Conservation (phyloP, 2,888 invertebrate species). For the Sipha maydis region DNA sequence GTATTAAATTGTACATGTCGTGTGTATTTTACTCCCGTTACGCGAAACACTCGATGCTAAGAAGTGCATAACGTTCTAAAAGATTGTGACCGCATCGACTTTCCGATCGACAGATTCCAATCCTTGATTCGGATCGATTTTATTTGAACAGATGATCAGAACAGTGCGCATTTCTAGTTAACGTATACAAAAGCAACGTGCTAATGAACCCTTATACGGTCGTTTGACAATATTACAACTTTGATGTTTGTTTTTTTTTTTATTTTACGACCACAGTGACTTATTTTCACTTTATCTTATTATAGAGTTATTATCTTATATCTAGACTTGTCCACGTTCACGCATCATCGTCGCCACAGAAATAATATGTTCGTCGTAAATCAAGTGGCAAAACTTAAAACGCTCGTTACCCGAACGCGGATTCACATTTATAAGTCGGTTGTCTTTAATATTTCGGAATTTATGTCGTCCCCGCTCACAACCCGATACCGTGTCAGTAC, state of each 20-base stretch:
- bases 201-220: neutral
- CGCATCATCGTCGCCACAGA: neutral
- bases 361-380: neutral
- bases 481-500: neutral
- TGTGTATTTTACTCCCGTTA: too few species aligned
- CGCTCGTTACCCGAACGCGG: neutral
- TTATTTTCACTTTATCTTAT: neutral
- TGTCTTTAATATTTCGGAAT: slow-evolving; percentile 15
- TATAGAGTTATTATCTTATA: neutral
- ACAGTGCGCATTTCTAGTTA: neutral
- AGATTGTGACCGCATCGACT: neutral
- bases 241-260: neutral
- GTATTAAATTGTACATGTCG: too few species aligned
- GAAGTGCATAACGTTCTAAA: neutral
- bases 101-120: neutral
- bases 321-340: neutral
- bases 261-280: neutral
- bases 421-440: neutral
- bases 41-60: neutral
- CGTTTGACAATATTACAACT: neutral
- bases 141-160: neutral
- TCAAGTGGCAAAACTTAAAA: neutral
- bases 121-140: neutral
- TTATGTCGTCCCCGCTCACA: neutral
- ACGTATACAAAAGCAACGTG: neutral